phyloP scores from a whole-genome alignment of 2,888 invertebrate genomes.

The Callosobruchus maculatus region DNA sequence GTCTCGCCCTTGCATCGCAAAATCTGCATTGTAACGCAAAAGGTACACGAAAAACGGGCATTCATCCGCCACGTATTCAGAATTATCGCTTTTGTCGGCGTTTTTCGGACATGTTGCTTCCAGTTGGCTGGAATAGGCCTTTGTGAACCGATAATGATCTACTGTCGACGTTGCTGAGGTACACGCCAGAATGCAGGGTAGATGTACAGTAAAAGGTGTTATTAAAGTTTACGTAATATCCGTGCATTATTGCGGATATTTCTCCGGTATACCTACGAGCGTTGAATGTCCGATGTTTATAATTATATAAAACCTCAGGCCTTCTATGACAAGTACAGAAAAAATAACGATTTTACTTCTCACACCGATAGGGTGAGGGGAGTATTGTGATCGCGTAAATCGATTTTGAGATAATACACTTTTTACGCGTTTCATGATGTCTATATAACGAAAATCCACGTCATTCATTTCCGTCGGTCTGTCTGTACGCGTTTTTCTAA shows the following conservation, averaged over 20 bases:
- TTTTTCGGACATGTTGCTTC: not conserved
- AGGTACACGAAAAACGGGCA: not conserved
- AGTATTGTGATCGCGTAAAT: too few relatives aligned
- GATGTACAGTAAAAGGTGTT: not conserved
- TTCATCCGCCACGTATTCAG: not conserved
- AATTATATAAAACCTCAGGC: not conserved
- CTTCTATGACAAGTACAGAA: too few relatives aligned
- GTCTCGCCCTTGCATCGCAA: not conserved
- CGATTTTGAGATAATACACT: too few relatives aligned
- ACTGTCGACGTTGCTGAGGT: not conserved
- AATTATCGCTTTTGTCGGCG: not conserved
- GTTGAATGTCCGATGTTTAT: not conserved
- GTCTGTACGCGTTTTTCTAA: too few relatives aligned
- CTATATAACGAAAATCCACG: too few relatives aligned
- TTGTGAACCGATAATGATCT: not conserved
- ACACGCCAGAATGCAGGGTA: not conserved
- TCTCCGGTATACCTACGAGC: not conserved
- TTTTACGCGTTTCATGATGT: too few relatives aligned
- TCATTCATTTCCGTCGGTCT: too few relatives aligned
- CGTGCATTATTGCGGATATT: not conserved
- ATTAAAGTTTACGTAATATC: too few relatives aligned
- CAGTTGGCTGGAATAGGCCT: not conserved
- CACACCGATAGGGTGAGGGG: too few relatives aligned
- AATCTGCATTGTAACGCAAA: not conserved
- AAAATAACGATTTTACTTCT: too few relatives aligned